A percentile compares a stretch with the other conserved stretches of the same genome.
These are phyloP conservation scores for Eulemur mongoz DNA, from an alignment of 2,797 vertebrate genomes.

Conservation along the genomic window DNA sequence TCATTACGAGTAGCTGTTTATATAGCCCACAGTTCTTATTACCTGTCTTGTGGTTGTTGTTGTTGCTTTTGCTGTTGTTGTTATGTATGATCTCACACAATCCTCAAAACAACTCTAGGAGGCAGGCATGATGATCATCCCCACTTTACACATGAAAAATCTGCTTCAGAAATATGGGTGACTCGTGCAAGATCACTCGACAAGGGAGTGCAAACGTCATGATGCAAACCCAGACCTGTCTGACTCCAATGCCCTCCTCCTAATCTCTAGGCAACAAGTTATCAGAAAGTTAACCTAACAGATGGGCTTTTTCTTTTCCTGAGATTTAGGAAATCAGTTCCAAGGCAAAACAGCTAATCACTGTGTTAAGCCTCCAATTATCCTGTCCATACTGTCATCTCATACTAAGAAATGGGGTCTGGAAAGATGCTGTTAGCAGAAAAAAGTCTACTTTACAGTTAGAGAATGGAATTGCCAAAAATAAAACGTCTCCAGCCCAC, in stretches of 20 bases:
- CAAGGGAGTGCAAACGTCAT: neutral
- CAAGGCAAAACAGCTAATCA: slow-evolving; percentile 35
- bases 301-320: neutral
- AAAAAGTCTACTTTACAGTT: neutral
- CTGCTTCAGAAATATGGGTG: neutral
- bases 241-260: neutral
- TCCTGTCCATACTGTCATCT: neutral
- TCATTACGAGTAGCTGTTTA: neutral
- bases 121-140: neutral
- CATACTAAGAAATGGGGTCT: neutral
- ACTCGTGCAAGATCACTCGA: neutral
- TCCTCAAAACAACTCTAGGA: neutral
- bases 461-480: neutral
- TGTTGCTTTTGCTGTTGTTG: neutral
- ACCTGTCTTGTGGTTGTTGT: neutral
- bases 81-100: neutral
- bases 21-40: neutral
- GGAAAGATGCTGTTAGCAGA: neutral
- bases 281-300: neutral
- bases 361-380: neutral
- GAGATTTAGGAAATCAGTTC: slow-evolving; percentile 40
- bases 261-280: neutral
- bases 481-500: neutral
- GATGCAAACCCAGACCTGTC: neutral
- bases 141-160: neutral